Conservation (phyloP, 1,140 invertebrate species). For the Zaprionus ghesquierei region DNA sequence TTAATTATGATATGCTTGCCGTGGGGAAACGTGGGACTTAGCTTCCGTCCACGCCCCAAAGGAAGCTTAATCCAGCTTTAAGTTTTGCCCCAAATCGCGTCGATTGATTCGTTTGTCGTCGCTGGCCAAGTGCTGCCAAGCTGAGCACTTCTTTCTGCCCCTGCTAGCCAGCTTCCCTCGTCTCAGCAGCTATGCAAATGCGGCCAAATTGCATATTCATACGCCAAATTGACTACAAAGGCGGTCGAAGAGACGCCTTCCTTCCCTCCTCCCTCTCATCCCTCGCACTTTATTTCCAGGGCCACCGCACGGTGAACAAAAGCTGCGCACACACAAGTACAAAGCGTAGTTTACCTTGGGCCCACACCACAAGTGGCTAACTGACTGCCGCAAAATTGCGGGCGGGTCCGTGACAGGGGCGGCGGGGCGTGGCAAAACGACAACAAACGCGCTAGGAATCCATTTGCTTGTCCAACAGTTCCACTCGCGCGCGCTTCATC, state of each 20-base stretch:
- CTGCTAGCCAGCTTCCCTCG: too few species aligned
- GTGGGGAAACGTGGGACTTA: too few species aligned
- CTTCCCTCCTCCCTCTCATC: slow-evolving; percentile 36
- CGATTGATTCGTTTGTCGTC: slow-evolving; percentile 23
- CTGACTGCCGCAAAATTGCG: neutral
- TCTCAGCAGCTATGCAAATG: slow-evolving; percentile 2
- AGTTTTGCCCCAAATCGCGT: neutral
- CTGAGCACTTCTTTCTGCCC: neutral
- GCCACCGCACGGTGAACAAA: slow-evolving; percentile 38
- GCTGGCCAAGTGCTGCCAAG: neutral
- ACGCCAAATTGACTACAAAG: slow-evolving; percentile 52
- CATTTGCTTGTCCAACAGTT: slow-evolving; percentile 9
- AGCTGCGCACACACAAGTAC: slow-evolving; percentile 8
- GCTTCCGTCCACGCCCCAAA: too few species aligned
- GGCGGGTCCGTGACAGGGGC: too few species aligned
- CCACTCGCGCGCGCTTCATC: neutral
- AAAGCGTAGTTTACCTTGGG: slow-evolving; percentile 56
- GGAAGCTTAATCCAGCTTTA: neutral
- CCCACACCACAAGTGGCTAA: slow-evolving; percentile 26
- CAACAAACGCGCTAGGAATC: neutral
- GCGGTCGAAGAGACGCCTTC: slow-evolving; percentile 36
- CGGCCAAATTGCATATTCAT: slow-evolving; percentile 66
- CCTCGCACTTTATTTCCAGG: neutral
- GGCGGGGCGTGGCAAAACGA: neutral
- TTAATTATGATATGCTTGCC: too few species aligned